Conservation (phyloP, 1,140 invertebrate genomes). For the Drosophila ananassae region DNA sequence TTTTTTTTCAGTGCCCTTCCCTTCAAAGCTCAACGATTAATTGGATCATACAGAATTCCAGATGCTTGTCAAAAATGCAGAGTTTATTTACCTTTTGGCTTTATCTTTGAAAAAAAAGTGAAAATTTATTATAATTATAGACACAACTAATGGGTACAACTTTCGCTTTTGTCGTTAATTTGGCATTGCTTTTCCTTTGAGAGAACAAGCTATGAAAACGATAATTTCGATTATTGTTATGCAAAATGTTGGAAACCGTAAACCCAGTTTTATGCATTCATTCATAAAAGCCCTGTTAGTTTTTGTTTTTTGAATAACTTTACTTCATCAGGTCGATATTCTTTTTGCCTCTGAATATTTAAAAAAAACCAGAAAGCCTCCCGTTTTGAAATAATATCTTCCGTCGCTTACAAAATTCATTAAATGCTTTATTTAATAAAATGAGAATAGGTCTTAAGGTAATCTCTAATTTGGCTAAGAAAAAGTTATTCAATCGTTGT, state of each 20-base stretch:
- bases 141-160: slow-evolving; percentile 51
- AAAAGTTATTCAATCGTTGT: not conserved
- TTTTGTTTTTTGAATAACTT: slow-evolving; percentile 2
- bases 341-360: not conserved
- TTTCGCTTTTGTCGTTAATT: slow-evolving; percentile 49
- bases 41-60: slow-evolving; percentile 18
- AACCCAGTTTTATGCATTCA: slow-evolving; percentile 27
- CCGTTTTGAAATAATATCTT: not conserved
- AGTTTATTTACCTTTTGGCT: slow-evolving; percentile 28
- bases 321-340: not conserved
- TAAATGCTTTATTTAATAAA: slow-evolving; percentile 5
- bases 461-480: slow-evolving; percentile 6
- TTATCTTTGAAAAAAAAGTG: slow-evolving; percentile 37
- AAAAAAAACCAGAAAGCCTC: not conserved
- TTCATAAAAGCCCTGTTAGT: slow-evolving; percentile 45
- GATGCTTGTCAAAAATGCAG: slow-evolving; percentile 14
- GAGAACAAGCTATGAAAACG: slow-evolving; percentile 32
- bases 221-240: slow-evolving; percentile 44
- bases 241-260: slow-evolving; percentile 33
- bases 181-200: slow-evolving; percentile 37
- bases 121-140: slow-evolving; percentile 49
- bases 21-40: slow-evolving; percentile 5
- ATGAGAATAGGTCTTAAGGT: slow-evolving; percentile 1
- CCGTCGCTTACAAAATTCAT: not conserved
- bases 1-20: not conserved